A percentile compares a stretch with the other conserved stretches of the same genome.
Evolutionary conservation across 2,113 vertebrate species (phyloP).

Genomic region (Gambusia holbrooki): DNA sequence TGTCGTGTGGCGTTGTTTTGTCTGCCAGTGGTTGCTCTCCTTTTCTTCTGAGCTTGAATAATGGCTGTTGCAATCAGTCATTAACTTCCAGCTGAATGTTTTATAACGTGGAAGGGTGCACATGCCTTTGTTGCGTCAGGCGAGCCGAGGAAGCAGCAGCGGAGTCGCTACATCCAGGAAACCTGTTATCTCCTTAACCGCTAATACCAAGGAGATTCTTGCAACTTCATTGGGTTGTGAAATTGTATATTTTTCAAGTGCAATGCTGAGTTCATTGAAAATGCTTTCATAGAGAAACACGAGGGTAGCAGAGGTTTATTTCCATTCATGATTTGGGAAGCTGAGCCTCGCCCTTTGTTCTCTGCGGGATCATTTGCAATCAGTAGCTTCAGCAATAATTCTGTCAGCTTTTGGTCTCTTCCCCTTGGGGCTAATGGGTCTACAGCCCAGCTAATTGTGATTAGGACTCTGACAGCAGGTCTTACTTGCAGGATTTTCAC

Average conservation of each 20-base stretch:
- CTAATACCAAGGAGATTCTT: constrained; percentile 21
- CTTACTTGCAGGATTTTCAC: constrained; percentile 70
- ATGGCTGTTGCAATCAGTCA: constrained; percentile 62
- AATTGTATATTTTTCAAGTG: constrained; percentile 7
- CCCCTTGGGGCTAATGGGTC: constrained; percentile 67
- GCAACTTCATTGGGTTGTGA: constrained; percentile 10
- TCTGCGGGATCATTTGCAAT: constrained; percentile 58
- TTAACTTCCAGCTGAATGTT: constrained; percentile 58
- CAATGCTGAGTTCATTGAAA: not conserved
- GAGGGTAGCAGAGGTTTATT: not conserved
- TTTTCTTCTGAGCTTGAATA: constrained; percentile 41
- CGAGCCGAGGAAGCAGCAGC: constrained; percentile 31
- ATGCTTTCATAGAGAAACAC: constrained; percentile 12
- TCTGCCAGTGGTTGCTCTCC: constrained; percentile 34
- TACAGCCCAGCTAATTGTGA: constrained; percentile 75
- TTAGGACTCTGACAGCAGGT: constrained; percentile 72
- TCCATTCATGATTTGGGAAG: not conserved
- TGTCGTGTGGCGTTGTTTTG: constrained; percentile 47
- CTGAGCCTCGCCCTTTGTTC: constrained; percentile 19
- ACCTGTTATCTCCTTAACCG: constrained; percentile 43
- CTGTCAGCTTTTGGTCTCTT: constrained; percentile 53
- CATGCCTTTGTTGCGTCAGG: constrained; percentile 41
- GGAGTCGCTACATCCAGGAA: constrained; percentile 48
- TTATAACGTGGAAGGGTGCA: constrained; percentile 46
- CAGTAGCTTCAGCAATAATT: constrained; percentile 61